A percentile compares a stretch with the other conserved stretches of the same genome.
Conservation (phyloP, 1,140 invertebrate genomes). For the Meteorus sp. region DNA sequence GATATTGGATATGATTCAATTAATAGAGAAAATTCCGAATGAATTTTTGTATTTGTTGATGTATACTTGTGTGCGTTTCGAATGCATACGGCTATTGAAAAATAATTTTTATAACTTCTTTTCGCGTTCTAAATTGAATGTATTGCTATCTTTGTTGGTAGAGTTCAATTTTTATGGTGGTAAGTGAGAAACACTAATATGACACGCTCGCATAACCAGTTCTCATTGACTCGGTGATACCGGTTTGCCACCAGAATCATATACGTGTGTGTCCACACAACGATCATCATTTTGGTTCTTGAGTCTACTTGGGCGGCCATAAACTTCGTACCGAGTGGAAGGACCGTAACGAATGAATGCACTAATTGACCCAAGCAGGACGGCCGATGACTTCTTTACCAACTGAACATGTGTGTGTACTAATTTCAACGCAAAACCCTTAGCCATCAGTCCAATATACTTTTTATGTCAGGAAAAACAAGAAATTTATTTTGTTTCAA, state of each 20-base stretch:
- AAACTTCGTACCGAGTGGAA: slow-evolving; percentile 2
- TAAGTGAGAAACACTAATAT: not conserved
- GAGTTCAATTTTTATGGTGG: not conserved
- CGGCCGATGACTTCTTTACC: slow-evolving; percentile 9
- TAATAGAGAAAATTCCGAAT: not conserved
- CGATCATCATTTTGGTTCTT: not conserved
- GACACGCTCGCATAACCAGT: not conserved
- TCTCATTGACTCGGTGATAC: slow-evolving; percentile 2
- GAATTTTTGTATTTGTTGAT: not conserved
- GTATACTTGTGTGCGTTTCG: no score
- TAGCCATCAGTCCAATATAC: not conserved
- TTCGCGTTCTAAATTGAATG: no score
- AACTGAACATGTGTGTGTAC: slow-evolving; percentile 6
- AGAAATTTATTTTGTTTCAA: not conserved
- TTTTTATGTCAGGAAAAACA: not conserved
- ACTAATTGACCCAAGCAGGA: slow-evolving; percentile 15
- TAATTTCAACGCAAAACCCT: not conserved
- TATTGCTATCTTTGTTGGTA: not conserved
- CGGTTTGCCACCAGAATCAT: not conserved
- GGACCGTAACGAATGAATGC: slow-evolving; percentile 11
- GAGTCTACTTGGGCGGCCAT: slow-evolving; percentile 16
- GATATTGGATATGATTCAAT: no score
- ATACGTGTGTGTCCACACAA: not conserved
- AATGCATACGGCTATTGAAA: no score
- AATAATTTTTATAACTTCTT: not conserved